These are phyloP conservation scores for Leguminivora glycinivorella DNA, from an alignment of 1,140 invertebrate species.

Conservation along the genomic window DNA sequence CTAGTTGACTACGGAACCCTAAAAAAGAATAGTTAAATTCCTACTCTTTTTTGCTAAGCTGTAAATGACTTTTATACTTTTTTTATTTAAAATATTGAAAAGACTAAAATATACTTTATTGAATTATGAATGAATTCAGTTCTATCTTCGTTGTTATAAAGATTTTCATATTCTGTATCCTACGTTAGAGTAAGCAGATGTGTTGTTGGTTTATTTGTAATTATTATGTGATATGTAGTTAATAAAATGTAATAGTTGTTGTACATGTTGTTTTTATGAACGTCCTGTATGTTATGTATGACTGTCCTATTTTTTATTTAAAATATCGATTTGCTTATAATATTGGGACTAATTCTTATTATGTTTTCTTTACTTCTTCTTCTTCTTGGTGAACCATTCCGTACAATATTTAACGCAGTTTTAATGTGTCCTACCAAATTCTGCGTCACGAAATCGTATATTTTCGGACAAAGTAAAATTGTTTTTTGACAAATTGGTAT, in stretches of 20 bases:
- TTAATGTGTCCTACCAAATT: too few species aligned
- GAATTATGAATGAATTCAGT: not conserved
- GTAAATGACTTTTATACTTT: constrained; percentile 1
- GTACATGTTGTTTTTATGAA: not conserved
- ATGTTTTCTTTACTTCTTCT: too few species aligned
- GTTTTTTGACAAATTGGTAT: too few species aligned
- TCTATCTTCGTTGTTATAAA: constrained; percentile 17
- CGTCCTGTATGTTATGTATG: not conserved
- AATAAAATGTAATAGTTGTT: constrained; percentile 30
- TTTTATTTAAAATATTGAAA: constrained; percentile 23
- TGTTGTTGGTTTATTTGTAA: constrained; percentile 28
- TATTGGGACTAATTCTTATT: too few species aligned
- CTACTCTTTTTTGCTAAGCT: not conserved
- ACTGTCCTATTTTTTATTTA: too few species aligned
- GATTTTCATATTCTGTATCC: constrained; percentile 13
- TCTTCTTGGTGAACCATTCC: too few species aligned
- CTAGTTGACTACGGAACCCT: too few species aligned
- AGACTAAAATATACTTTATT: constrained; percentile 21
- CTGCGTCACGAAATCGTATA: too few species aligned
- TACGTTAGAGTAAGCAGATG: constrained; percentile 20
- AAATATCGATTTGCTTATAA: too few species aligned
- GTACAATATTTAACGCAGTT: too few species aligned
- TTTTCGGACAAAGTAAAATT: too few species aligned
- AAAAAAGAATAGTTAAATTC: too few species aligned
- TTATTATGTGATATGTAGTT: constrained; percentile 33